Base-by-base conservation (phyloP, 2,888 invertebrate genomes). In the Neoscelio sp. region DNA sequence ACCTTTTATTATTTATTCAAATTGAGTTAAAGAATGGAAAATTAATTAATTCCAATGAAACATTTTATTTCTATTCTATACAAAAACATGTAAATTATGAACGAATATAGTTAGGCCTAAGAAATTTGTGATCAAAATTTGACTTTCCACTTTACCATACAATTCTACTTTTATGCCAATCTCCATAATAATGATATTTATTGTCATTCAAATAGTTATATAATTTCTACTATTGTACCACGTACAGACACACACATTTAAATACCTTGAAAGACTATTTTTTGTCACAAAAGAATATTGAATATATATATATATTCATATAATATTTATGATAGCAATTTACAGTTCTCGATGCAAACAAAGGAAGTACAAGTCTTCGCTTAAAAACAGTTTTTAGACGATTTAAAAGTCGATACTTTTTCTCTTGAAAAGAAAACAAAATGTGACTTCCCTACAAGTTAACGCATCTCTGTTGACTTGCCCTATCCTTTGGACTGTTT, bases 401-500 rank as follows among this genome's bases (percentile, higher is more conserved):
- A 75, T 62, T 68, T 40, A 26, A 46, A 13, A 65, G 40, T 30
- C 68, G 44, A 46, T 35, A 62, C 35, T 71, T 65, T 65, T 58
- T 67, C 52, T 6, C 40, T 50, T 30, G 0, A 13, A 18, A 26
- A 5, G 28, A 13, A 71, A 65, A n/a, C n/a, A n/a, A 71, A 50
- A 67, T 20, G 15, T 42, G 64, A 78, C 67, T 67, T 35, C 8
- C 20, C 4, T 23, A 28, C 38, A 15, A 54, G 78, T 65, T 67
- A 73, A 62, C 35, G 23, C 58, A 26, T 40, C 62, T 78, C 44
- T 46, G 35, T 73, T 78, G 78, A 78, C 78, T 71, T 67, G 58
- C 46, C 42, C 54, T 26, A 17, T 62, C 65, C 67, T 20, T 23
- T 44, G 60, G 81, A 35, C 77, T 81, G 80, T 85, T 85, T 82